Conservation (phyloP, 2,888 invertebrate species). For the Pediacus dermestoides region DNA sequence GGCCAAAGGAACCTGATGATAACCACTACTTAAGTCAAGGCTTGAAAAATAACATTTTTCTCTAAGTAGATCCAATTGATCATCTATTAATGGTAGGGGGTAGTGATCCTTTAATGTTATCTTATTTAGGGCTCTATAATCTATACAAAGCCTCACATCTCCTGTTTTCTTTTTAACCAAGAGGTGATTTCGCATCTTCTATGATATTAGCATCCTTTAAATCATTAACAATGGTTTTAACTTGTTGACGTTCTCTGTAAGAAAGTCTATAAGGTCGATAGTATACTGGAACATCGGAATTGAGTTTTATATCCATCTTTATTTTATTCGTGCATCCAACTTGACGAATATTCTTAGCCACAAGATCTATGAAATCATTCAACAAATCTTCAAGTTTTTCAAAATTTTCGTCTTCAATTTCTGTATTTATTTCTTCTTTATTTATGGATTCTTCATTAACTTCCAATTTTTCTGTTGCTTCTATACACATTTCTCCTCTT, state of each 20-base stretch:
- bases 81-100: conserved; percentile 38
- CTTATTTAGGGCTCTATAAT: conserved; percentile 35
- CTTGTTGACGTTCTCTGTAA: conserved; percentile 16
- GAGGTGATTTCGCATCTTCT: conserved; percentile 17
- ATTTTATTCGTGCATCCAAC: too few species aligned
- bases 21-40: conserved; percentile 34
- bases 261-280: conserved; percentile 25
- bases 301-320: conserved; percentile 21
- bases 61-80: conserved; percentile 31
- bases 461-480: too few species aligned
- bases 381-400: too few species aligned
- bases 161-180: conserved; percentile 26
- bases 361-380: too few species aligned
- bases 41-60: conserved; percentile 30
- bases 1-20: conserved; percentile 36
- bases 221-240: conserved; percentile 23
- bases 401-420: too few species aligned
- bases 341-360: too few species aligned
- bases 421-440: too few species aligned
- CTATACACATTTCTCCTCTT: too few species aligned
- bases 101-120: conserved; percentile 34
- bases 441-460: too few species aligned
- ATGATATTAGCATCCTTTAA: conserved; percentile 15
- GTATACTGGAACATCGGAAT: conserved; percentile 18
- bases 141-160: conserved; percentile 27